Base-by-base conservation (phyloP, 2,888 invertebrate genomes). In the Drosophila ochracea region DNA sequence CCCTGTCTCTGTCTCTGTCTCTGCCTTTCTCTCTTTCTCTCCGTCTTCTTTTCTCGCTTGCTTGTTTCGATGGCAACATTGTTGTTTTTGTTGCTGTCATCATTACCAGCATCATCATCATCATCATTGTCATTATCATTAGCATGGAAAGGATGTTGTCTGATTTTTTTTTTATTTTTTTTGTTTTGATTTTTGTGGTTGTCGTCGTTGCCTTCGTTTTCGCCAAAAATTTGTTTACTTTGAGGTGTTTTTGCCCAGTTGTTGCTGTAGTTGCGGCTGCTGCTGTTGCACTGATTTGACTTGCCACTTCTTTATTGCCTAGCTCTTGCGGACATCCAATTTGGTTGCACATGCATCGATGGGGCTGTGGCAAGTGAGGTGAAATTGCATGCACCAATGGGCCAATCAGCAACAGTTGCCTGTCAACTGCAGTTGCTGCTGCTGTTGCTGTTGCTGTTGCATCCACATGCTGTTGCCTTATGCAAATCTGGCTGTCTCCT, bases 351-450 rank as follows among this genome's bases (percentile, higher is more conserved):
- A 52, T 41, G 33, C 73, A 39, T 47, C 47, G 13, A 30, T 16
- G n/a, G 55, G 58, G 28, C 41, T 37, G 62, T 39, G 47, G 47
- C 6, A 37, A 19, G 55, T 55, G 54, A 25, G 71, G 59, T 54
- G 37, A 49, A 71, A 71, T 63, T 70, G 68, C 77, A 80, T 63
- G 72, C 60, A 68, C 68, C 81, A 63, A 47, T 76, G 4, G 68
- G 55, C 60, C 68, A 78, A 80, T 76, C 81, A 76, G 81, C 65
- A 63, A 70, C 76, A 78, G 63, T 76, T 78, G 76, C 63, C 63
- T 64, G 70, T 68, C 77, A 73, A 43, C 21, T 65, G 79, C 73
- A 63, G 71, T 41, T 69, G 73, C 30, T 35, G 50, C 30, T 28
- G 28, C 28, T 28, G 28, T 0, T 28, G 28, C n/a, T 21, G 35